Evolutionary conservation across 53 echinoderm and acorn worm genomes (phyloP).

Genomic region (Stichopus horrens): DNA sequence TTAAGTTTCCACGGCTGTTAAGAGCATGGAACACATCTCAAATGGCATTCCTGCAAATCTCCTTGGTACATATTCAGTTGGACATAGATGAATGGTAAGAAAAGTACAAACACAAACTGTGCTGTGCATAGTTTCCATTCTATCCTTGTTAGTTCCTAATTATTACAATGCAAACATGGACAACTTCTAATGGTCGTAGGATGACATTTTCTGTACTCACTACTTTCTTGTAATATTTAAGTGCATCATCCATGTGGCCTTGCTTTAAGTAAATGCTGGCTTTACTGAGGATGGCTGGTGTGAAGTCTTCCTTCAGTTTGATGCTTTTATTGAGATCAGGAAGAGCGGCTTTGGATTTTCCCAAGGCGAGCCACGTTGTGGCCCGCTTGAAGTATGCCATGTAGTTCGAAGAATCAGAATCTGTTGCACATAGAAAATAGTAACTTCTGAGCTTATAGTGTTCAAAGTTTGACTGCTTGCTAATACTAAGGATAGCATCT

Average conservation of each 20-base stretch:
- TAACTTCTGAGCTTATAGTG: not conserved
- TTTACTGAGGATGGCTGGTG: slow-evolving; percentile 78
- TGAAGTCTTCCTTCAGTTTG: slow-evolving; percentile 84
- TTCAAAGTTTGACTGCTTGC: too few species aligned
- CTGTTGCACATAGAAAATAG: slow-evolving; percentile 29
- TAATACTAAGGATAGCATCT: too few species aligned
- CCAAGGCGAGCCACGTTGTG: slow-evolving; percentile 85
- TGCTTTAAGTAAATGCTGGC: slow-evolving; percentile 81
- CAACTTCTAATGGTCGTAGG: not conserved
- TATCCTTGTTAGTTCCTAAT: not conserved
- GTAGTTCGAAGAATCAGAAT: slow-evolving; percentile 77
- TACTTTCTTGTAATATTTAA: slow-evolving; percentile 58
- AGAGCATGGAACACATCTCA: too few species aligned
- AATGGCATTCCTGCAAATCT: too few species aligned
- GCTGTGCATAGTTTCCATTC: not conserved
- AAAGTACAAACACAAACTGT: not conserved
- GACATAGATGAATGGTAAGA: too few species aligned
- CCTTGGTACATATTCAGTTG: too few species aligned
- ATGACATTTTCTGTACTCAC: slow-evolving; percentile 63
- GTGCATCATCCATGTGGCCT: slow-evolving; percentile 70
- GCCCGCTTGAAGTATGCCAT: slow-evolving; percentile 95
- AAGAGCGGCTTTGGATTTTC: slow-evolving; percentile 82
- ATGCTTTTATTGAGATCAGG: slow-evolving; percentile 87
- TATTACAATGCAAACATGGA: not conserved
- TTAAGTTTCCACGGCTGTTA: too few species aligned